phyloP scores from a whole-genome alignment of 2,888 invertebrate species.

The Hirtodrosophila histrioides region DNA sequence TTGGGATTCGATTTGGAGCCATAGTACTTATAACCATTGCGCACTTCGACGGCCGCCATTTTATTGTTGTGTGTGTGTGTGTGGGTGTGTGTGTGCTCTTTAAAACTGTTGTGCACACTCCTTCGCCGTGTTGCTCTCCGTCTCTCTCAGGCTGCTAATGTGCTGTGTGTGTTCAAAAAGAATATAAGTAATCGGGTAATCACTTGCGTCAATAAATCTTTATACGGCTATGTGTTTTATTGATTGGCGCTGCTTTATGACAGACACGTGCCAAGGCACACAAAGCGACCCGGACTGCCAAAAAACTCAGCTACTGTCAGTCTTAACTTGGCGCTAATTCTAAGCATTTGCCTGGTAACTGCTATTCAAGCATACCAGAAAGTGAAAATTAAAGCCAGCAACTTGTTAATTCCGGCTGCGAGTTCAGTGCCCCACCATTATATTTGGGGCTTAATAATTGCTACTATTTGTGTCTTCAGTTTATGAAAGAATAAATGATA shows the following conservation, averaged over 20 bases:
- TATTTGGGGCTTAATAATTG: not conserved
- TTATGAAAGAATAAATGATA: no score
- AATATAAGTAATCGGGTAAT: slow-evolving; percentile 53
- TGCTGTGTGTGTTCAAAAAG: slow-evolving; percentile 39
- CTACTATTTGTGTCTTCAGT: no score
- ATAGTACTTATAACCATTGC: slow-evolving; percentile 89
- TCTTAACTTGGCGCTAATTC: slow-evolving; percentile 40
- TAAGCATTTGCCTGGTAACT: slow-evolving; percentile 36
- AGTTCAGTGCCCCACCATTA: slow-evolving; percentile 38
- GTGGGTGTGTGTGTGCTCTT: slow-evolving; percentile 3
- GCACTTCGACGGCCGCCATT: slow-evolving; percentile 88
- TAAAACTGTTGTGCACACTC: not conserved
- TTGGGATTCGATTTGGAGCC: slow-evolving; percentile 86
- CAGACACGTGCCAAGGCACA: slow-evolving; percentile 64
- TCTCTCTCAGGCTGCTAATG: slow-evolving; percentile 33
- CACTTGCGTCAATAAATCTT: slow-evolving; percentile 73
- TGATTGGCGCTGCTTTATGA: slow-evolving; percentile 72
- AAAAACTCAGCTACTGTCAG: slow-evolving; percentile 28
- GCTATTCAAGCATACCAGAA: slow-evolving; percentile 39
- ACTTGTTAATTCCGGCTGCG: slow-evolving; percentile 19
- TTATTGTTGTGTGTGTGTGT: slow-evolving; percentile 31
- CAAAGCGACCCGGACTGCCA: slow-evolving; percentile 48
- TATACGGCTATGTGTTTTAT: slow-evolving; percentile 76
- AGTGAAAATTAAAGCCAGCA: slow-evolving; percentile 52
- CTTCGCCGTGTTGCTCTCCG: slow-evolving; percentile 3